Evolutionary conservation across 2,888 invertebrate genomes (phyloP), one percentile per base, ranked within the genome.

Genomic region (Zygogramma bicolorata): DNA sequence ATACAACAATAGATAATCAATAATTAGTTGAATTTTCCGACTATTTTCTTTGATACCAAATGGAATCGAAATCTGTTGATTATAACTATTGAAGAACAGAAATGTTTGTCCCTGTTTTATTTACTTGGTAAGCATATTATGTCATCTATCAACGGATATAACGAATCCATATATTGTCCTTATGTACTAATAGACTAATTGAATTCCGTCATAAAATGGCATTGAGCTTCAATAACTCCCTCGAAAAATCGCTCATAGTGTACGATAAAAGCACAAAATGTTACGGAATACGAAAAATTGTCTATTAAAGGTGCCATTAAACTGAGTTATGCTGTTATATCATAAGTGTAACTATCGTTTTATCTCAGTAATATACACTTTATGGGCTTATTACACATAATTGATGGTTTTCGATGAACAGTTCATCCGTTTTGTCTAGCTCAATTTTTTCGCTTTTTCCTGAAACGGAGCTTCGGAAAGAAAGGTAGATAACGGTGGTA

Each of bases 261-360:
- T 31, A 15, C 65, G 63, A 65, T 70, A 75, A 70, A 60, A 42
- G 66, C 67, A 34, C 42, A 58, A 65, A 70, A 71, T 58, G 70
- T 65, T 72, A 68, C 42, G 58, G 65, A 73, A 73, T 70, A 73
- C 70, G 75, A 75, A 73, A 70, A 73, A 70, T 75, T 58, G 68
- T 69, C 72, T 70, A 73, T 75, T 75, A 75, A 70, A 70, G 70
- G 59, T 65, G 65, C 71, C 66, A 74, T 74, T 74, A 74, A 71
- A 69, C 27, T 69, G 65, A 71, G 65, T 70, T 60, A 69, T 69
- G 71, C 31, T 63, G 49, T 63, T 71, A 65, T 63, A 71, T 71
- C 71, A 68, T 68, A 65, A 71, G 74, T 67, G 68, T 68, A 63
- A 66, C 71, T 60, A 66, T 58, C 71, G 53, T 63, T 74, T 74